A percentile compares a stretch with the other conserved stretches of the same genome.
phyloP scores from a whole-genome alignment of 2,888 invertebrate species.

The Hesperia comma region DNA sequence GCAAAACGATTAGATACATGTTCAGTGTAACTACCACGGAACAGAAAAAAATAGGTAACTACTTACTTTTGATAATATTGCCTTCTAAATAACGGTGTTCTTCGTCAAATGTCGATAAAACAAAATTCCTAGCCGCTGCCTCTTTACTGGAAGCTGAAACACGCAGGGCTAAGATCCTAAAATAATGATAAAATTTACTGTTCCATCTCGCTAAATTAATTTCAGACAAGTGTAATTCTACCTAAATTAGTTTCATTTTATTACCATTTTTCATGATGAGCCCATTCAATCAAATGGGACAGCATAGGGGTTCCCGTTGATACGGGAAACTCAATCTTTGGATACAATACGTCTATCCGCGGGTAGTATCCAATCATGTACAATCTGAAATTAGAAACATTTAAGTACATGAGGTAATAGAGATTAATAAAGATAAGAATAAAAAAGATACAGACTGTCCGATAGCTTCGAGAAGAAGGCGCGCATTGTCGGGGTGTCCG shows the following conservation, averaged over 20 bases:
- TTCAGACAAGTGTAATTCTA: no score
- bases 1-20: no score
- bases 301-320: constrained; percentile 92
- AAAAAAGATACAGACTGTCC: constrained; percentile 82
- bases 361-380: constrained; percentile 90
- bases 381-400: constrained; percentile 77
- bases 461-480: constrained; percentile 83
- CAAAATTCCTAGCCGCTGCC: constrained; percentile 52
- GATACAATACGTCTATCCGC: constrained; percentile 88
- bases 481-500: constrained; percentile 84
- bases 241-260: background rate
- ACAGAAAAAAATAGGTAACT: no score
- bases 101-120: constrained; percentile 55
- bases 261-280: constrained; percentile 88
- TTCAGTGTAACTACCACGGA: no score
- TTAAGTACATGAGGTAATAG: no score
- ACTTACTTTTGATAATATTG: constrained; percentile 56
- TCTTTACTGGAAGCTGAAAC: constrained; percentile 47
- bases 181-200: constrained; percentile 31
- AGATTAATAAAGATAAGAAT: no score
- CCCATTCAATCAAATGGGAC: constrained; percentile 92
- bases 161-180: constrained; percentile 55
- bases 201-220: background rate
- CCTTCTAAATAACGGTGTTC: constrained; percentile 57
- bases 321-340: constrained; percentile 90